Base-by-base conservation (phyloP, 1,140 invertebrate genomes). In the Penaeus japonicus region DNA sequence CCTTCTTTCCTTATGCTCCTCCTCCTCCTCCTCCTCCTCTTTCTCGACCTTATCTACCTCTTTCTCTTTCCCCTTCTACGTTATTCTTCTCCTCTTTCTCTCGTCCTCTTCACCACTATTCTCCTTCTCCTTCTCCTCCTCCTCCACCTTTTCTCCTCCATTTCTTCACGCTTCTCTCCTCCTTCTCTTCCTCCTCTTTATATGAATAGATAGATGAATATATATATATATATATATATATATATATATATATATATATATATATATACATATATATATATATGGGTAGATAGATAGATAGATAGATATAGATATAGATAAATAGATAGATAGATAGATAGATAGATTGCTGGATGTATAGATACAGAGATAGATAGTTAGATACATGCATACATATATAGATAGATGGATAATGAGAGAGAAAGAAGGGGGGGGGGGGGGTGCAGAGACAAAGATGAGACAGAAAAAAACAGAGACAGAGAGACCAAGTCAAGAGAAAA, bases 191-290 rank as follows among this genome's bases (percentile, higher is more conserved):
- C 18, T 80, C 24, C n/a, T 53, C 54, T 24, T 20, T 22, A 7
- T 22, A 17, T 35, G 7, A 30, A 35, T 35, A 78, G 7, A 78
- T 78, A 78, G 30, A 78, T 78, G 39, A 32, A 78, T 78, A 78
- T 78, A 78, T 78, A 78, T 78, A 78, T 78, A 78, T 78, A 78
- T 78, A 78, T 78, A 78, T 78, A 78, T 78, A 78, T 78, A 78
- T 78, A 78, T 78, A 78, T 78, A 78, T 78, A 78, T 78, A 78
- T 78, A 78, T 78, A 78, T 78, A 78, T 32, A 78, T 78, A 78
- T 78, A 32, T 78, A 78, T 78, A 78, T 78, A 78, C 18, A 78
- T 78, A 78, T 78, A 78, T 78, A 27, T 78, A 78, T 78, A 78
- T 32, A 78, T 78, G 15, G 22, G 27, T 4, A 65, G 22, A 3